Evolutionary conservation across 2,113 vertebrate genomes (phyloP), one percentile per base, ranked within the genome.

Genomic region (Lepidothrix coronata): DNA sequence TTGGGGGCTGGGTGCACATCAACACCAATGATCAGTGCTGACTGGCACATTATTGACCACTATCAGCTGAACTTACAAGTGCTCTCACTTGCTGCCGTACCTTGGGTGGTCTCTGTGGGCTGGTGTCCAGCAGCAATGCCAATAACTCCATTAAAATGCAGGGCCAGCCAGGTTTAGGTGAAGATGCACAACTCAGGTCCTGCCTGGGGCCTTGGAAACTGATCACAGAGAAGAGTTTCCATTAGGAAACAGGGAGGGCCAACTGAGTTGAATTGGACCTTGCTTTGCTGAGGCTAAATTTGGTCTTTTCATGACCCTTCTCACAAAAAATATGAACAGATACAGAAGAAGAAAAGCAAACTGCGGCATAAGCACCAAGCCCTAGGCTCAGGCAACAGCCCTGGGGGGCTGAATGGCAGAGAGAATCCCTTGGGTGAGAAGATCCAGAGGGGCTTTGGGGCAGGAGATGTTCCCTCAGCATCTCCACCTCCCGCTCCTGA

Each of bases 41-140:
- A 43, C 71, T 33, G 51, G 84, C 1, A 3, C 0, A 0, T 11
- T 51, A 49, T 7, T 6, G 8, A 70, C 33, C 4, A 2, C 65
- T 55, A 5, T 25, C 58, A 44, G 39, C 39, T 68, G 72, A 85
- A n/a, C 30, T 77, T 55, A n/a, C 4, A 11, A 30, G 43, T 3
- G 2, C 37, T 75, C 30, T 61, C 21, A 28, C 30, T 63, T 0
- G 0, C 41, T 72, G 71, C 44, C 4, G 1, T 54, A n/a, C 5
- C 33, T 46, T 67, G 3, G 9, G 58, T 67, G 44, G 68, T 73
- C 66, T 82, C 66, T 0, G 0, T 41, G 51, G 66, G 31, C 37
- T 55, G 8, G 5, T 66, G n/a, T 63, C 75, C 84, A 93, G 52
- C 25, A 85, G 51, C 1, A 2, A 8, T 43, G 19, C 46, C 37